Evolutionary conservation across 2,888 invertebrate species (phyloP), one percentile per base, ranked within the genome.

Genomic region (Ectemnius continuus): DNA sequence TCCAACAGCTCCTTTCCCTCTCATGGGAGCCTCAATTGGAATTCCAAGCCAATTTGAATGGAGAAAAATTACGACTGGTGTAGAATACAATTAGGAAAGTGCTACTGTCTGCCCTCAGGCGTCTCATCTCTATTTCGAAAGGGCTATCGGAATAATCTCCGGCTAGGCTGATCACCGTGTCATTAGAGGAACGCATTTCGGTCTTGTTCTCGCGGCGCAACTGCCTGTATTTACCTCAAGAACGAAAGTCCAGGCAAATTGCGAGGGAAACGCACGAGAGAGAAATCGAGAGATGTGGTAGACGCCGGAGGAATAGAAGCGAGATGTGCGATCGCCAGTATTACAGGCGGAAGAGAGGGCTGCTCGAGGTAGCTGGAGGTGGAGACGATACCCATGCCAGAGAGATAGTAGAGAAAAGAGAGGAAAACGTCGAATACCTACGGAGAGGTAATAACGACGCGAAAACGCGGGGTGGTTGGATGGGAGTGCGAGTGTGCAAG

Each of bases 391-490:
- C 11, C 36, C 36, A 36, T 36, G 11, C 8, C 8, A 36, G 74
- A 78, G 64, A 72, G 61, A 72, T 69, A 70, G 70, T 61, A 67
- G 70, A 73, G 36, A 36, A 36, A 16, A 73, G 73, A 67, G 75
- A 67, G 79, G 71, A 61, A 62, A 81, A 77, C 67, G 78, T 75
- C 68, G 78, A 78, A 82, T 80, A 78, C 48, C 78, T 81, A 67
- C 80, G 62, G 67, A 36, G 68, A 65, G 80, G 76, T 81, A 83
- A 83, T 83, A 83, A 83, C 81, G 81, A 82, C 65, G 77, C 68
- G 72, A 77, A 75, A 45, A 70, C 71, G 68, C 45, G 67, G 56
- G 20, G 36, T 14, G 47, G 59, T 47, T n/a, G 28, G 14, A 18
- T 6, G 18, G 16, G 14, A 23, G 14, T 18, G 48, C 23, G 11